Conservation (phyloP, 2,888 invertebrate species). For the Ormyrus nitidulus region DNA sequence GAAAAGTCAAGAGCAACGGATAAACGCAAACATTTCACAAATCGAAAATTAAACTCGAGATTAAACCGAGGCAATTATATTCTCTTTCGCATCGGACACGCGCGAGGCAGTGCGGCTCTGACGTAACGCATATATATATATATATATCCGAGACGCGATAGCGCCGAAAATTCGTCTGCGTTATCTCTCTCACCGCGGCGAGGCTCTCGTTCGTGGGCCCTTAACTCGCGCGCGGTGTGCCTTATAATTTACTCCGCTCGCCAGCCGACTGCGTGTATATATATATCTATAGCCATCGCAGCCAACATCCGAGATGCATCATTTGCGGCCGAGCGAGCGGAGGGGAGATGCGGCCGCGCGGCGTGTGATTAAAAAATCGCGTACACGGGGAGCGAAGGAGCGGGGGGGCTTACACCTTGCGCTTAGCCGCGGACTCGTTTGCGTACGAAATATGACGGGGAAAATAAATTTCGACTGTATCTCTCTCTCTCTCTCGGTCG, state of each 20-base stretch:
- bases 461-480: slow-evolving; percentile 54
- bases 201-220: background rate
- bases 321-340: slow-evolving; percentile 3
- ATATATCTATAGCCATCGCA: background rate
- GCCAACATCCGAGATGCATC: slow-evolving; percentile 31
- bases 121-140: background rate
- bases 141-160: slow-evolving; percentile 5
- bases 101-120: no score
- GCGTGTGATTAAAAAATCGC: slow-evolving; percentile 44
- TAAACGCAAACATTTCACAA: no score
- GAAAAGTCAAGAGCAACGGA: no score
- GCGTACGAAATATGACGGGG: slow-evolving; percentile 58
- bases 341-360: background rate
- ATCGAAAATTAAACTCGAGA: no score
- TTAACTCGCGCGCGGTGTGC: background rate
- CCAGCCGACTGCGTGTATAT: background rate
- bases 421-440: slow-evolving; percentile 52
- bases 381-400: slow-evolving; percentile 13
- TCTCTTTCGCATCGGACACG: slow-evolving; percentile 3
- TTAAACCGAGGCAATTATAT: slow-evolving; percentile 18
- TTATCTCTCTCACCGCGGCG: slow-evolving; percentile 20
- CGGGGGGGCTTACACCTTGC: slow-evolving; percentile 50
- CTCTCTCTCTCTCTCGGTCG: background rate
- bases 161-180: slow-evolving; percentile 28
- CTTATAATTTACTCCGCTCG: slow-evolving; percentile 46